These are phyloP conservation scores for Pygathrix nemaeus DNA, from an alignment of 2,113 vertebrate genomes.

Conservation along the genomic window DNA sequence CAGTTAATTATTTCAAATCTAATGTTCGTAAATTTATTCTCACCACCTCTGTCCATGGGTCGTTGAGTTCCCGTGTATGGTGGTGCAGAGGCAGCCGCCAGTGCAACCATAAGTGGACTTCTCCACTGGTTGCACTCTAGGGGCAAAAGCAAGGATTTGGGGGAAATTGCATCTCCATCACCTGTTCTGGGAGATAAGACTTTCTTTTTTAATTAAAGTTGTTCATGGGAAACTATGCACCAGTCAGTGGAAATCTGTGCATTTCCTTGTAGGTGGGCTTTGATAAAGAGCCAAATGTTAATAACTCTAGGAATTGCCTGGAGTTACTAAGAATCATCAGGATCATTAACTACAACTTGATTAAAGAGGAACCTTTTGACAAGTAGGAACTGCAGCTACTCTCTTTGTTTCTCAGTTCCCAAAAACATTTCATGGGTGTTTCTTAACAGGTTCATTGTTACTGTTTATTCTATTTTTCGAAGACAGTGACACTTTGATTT, in stretches of 20 bases:
- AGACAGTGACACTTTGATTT: not conserved
- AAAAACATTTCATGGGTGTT: not conserved
- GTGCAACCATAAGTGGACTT: not conserved
- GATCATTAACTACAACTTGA: not conserved
- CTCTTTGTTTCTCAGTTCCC: not conserved
- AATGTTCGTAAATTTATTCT: not conserved
- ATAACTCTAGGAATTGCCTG: not conserved
- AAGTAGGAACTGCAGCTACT: not conserved
- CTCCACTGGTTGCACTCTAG: fast-evolving
- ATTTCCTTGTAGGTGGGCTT: not conserved
- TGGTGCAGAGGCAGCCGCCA: no score
- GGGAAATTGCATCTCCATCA: no score
- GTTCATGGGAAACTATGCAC: not conserved
- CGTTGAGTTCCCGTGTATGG: fast-evolving
- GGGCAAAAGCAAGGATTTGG: not conserved
- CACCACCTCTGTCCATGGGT: not conserved
- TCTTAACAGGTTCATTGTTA: not conserved
- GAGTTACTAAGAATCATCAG: not conserved
- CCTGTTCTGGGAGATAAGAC: not conserved
- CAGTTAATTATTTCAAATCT: not conserved
- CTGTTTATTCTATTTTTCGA: not conserved
- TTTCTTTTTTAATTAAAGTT: not conserved
- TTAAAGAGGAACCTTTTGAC: not conserved
- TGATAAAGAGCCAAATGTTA: not conserved
- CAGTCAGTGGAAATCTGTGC: not conserved